These are phyloP conservation scores for Tenthredo livida DNA, from an alignment of 2,888 invertebrate genomes.

Conservation along the genomic window DNA sequence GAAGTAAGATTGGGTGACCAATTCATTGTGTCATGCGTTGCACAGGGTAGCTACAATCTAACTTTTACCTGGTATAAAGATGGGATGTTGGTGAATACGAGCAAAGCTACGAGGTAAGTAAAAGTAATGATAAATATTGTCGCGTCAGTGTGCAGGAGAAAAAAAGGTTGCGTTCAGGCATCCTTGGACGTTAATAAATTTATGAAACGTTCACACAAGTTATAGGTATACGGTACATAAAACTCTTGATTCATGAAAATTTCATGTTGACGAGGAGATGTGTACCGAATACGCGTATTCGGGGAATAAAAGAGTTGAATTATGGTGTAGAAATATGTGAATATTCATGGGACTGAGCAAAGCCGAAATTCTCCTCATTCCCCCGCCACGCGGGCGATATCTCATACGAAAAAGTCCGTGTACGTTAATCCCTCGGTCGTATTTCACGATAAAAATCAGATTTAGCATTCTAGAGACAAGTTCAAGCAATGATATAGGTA, in stretches of 20 bases:
- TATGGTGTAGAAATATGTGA: not conserved
- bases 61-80: constrained; percentile 92
- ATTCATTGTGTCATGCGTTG: constrained; percentile 88
- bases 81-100: constrained; percentile 86
- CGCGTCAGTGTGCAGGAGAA: not conserved
- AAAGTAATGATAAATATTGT: constrained; percentile 64
- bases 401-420: not conserved
- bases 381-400: not conserved
- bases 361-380: not conserved
- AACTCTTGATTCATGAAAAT: not conserved
- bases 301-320: not conserved
- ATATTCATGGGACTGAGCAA: not conserved
- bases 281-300: not conserved
- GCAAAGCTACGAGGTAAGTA: constrained; percentile 85
- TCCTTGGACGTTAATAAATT: not conserved
- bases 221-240: not conserved
- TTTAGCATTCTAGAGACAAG: not conserved
- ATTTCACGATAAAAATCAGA: not conserved
- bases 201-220: not conserved
- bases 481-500: not conserved
- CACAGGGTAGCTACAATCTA: constrained; percentile 88
- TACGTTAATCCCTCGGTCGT: not conserved
- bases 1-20: constrained; percentile 86
- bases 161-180: not conserved
- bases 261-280: not conserved